Conservation (phyloP, 2,797 vertebrate species). For the Pangasius krempfi region DNA sequence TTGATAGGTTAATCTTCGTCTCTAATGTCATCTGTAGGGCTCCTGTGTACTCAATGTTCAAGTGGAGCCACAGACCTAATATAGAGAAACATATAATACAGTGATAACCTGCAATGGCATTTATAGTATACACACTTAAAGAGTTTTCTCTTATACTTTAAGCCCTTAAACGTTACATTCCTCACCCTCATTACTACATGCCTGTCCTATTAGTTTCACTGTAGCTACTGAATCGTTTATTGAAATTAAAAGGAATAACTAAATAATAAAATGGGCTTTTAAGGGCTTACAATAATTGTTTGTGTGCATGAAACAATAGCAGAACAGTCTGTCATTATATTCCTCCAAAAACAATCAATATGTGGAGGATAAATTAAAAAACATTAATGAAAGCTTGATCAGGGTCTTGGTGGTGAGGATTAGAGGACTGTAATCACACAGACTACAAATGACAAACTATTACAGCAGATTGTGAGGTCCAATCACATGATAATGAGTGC, state of each 20-base stretch:
- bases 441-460: conserved; percentile 63
- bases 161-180: background rate
- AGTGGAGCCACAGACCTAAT: conserved; percentile 86
- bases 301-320: background rate
- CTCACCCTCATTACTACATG: background rate
- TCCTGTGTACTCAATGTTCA: conserved; percentile 85
- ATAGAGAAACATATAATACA: conserved; percentile 32
- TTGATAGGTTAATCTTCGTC: conserved; percentile 90
- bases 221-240: background rate
- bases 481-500: conserved; percentile 39
- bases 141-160: background rate
- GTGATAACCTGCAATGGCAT: background rate
- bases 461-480: conserved; percentile 56
- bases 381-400: conserved; percentile 46
- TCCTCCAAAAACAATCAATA: background rate
- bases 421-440: conserved; percentile 39
- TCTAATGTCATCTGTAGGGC: conserved; percentile 89
- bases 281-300: background rate
- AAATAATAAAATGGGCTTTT: background rate
- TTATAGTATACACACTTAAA: background rate
- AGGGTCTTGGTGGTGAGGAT: conserved; percentile 57
- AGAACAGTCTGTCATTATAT: background rate
- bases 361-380: background rate
- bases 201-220: background rate
- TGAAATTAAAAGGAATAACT: background rate